Evolutionary conservation across 2,888 invertebrate genomes (phyloP).

Genomic region (Kuschelorhynchus macadamiae): DNA sequence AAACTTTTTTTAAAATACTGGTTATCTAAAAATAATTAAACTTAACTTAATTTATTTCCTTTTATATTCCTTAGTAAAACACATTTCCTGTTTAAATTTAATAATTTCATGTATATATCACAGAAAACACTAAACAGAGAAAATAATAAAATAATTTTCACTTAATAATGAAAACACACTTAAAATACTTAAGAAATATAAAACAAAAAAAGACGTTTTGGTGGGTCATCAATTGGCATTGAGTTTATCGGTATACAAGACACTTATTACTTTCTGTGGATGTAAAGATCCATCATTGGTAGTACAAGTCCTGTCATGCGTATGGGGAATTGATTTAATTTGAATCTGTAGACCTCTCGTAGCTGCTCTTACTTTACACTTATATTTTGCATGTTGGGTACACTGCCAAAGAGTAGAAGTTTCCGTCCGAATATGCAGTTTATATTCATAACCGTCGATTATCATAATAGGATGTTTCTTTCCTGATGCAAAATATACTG

Average conservation of each 20-base stretch:
- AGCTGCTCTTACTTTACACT: slow-evolving; percentile 50
- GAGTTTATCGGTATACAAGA: slow-evolving; percentile 2
- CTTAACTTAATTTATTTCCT: too few species aligned
- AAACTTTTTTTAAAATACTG: too few species aligned
- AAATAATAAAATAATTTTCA: too few species aligned
- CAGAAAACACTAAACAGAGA: too few species aligned
- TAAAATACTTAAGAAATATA: too few species aligned
- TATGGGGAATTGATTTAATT: slow-evolving; percentile 34
- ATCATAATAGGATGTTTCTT: slow-evolving; percentile 56
- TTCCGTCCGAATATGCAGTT: slow-evolving; percentile 48
- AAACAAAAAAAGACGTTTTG: too few species aligned
- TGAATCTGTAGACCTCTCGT: slow-evolving; percentile 50
- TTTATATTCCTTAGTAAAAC: too few species aligned
- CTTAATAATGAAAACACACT: too few species aligned
- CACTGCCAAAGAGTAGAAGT: slow-evolving; percentile 55
- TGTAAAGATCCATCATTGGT: neutral
- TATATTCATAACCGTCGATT: slow-evolving; percentile 55
- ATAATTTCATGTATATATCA: too few species aligned
- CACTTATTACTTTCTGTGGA: slow-evolving; percentile 1
- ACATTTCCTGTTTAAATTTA: too few species aligned
- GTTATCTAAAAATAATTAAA: too few species aligned
- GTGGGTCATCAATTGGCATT: too few species aligned
- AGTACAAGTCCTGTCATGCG: slow-evolving; percentile 6
- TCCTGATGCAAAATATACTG: slow-evolving; percentile 54
- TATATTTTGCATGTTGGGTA: slow-evolving; percentile 47